Conservation (phyloP, 2,797 vertebrate species). For the Hypotaenidia okinawae region DNA sequence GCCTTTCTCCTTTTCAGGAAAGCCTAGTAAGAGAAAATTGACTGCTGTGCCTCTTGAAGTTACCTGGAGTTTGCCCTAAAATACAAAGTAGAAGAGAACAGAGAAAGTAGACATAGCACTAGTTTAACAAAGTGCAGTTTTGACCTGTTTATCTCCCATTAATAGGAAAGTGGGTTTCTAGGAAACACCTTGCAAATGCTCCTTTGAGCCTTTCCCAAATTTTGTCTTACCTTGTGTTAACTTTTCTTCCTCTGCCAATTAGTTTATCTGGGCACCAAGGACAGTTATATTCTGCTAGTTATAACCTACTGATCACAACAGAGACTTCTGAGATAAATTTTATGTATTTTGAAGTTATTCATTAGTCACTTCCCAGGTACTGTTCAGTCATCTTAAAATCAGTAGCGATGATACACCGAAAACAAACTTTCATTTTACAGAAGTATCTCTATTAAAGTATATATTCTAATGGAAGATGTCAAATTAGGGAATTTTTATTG, state of each 20-base stretch:
- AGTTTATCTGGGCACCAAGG: neutral
- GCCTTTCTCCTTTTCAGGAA: neutral
- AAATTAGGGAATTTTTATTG: neutral
- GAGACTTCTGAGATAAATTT: neutral
- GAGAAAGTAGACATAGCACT: neutral
- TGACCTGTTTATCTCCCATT: neutral
- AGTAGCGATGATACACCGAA: neutral
- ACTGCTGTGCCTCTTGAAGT: neutral
- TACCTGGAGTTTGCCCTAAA: neutral
- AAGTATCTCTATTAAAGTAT: neutral
- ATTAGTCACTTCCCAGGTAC: neutral
- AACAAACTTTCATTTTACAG: neutral
- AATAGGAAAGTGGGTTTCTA: neutral
- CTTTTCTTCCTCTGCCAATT: neutral
- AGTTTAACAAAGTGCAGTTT: neutral
- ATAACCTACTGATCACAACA: neutral
- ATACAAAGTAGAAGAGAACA: neutral
- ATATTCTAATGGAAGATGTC: neutral
- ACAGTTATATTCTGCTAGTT: neutral
- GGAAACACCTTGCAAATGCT: neutral
- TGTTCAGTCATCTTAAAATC: neutral
- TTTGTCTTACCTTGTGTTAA: neutral
- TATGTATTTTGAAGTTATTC: neutral
- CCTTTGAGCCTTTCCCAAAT: neutral
- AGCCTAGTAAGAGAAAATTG: neutral